These are phyloP conservation scores for Linhomoeus sp. DNA, from an alignment of 2,888 invertebrate species.

Conservation along the genomic window DNA sequence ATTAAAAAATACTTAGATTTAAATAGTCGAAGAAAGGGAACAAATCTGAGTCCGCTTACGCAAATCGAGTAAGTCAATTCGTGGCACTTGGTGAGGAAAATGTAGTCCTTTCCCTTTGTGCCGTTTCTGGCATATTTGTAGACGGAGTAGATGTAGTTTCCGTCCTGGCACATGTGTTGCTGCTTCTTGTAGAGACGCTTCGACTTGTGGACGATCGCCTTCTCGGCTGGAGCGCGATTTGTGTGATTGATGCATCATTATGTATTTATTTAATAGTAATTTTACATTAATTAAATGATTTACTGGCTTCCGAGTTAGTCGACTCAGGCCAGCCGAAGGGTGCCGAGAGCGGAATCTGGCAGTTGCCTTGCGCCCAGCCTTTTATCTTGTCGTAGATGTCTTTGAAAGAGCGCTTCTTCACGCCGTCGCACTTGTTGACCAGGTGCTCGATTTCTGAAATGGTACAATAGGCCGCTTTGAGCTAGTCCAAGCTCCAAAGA, in stretches of 20 bases:
- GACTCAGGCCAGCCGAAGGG: conserved; percentile 1
- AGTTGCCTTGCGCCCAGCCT: neutral
- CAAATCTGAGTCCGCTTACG: too few species aligned
- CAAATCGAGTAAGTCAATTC: neutral
- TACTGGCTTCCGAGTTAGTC: neutral
- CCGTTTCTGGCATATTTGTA: neutral
- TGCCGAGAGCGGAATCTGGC: neutral
- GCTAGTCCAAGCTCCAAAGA: too few species aligned
- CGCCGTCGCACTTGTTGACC: conserved; percentile 1
- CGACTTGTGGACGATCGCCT: neutral
- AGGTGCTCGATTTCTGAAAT: neutral
- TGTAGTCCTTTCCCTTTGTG: conserved; percentile 2
- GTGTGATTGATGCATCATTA: neutral
- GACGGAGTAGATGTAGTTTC: neutral
- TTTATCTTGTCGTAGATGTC: neutral
- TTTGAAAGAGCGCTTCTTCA: neutral
- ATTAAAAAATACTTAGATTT: too few species aligned
- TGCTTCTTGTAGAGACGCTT: neutral
- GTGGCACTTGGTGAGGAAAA: neutral
- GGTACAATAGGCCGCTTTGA: too few species aligned
- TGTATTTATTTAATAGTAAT: too few species aligned
- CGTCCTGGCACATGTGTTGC: conserved; percentile 1
- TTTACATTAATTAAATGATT: too few species aligned
- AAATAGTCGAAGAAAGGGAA: too few species aligned
- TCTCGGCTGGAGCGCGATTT: too few species aligned